These are phyloP conservation scores for Bubalus kerabau DNA, from an alignment of 2,113 vertebrate species.

Conservation along the genomic window DNA sequence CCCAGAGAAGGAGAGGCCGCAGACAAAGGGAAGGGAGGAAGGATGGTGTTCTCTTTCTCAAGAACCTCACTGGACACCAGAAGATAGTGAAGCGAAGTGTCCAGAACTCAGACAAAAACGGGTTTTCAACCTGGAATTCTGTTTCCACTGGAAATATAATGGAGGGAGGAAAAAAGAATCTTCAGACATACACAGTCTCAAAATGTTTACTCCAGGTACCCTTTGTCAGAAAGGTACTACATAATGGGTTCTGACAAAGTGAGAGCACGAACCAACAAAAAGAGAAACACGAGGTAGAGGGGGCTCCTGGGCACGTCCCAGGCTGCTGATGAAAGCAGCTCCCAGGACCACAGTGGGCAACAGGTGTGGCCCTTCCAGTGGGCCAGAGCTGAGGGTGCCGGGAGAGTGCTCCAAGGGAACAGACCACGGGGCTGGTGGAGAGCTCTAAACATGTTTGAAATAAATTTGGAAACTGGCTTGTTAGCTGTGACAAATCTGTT, in stretches of 20 bases:
- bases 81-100: too few species aligned
- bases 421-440: fast-evolving
- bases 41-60: fast-evolving
- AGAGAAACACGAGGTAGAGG: fast-evolving
- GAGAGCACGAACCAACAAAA: neutral
- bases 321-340: fast-evolving
- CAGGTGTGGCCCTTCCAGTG: neutral
- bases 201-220: too few species aligned
- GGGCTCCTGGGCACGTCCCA: neutral
- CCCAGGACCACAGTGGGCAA: neutral
- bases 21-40: too few species aligned
- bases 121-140: neutral
- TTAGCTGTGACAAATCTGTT: neutral
- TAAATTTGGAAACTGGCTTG: neutral
- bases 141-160: neutral
- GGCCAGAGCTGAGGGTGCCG: too few species aligned
- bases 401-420: too few species aligned
- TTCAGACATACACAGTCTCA: neutral
- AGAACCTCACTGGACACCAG: neutral
- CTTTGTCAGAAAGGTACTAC: neutral
- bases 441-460: fast-evolving
- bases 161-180: neutral
- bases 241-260: neutral
- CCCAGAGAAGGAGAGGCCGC: neutral
- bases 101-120: neutral